Evolutionary conservation across 1,140 invertebrate species (phyloP).

Genomic region (Drosophila hydei): DNA sequence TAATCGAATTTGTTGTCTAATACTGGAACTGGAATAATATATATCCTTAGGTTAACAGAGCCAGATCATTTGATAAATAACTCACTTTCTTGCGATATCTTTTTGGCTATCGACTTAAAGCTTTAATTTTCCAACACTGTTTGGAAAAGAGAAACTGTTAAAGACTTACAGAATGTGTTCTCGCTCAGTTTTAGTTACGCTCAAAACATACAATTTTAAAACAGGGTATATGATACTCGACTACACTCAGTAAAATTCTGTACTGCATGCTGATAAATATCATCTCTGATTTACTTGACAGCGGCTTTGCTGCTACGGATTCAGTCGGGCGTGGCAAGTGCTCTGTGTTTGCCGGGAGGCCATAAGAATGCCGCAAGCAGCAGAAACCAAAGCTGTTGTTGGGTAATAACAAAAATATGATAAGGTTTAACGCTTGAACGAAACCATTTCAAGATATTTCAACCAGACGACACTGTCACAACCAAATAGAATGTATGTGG

Average conservation of each 20-base stretch:
- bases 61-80: too few species aligned
- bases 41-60: too few species aligned
- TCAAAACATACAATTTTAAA: not conserved
- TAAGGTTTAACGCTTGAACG: constrained; percentile 53
- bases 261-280: constrained; percentile 56
- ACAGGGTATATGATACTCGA: constrained; percentile 1
- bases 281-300: constrained; percentile 71
- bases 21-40: too few species aligned
- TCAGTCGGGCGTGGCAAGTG: constrained; percentile 52
- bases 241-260: constrained; percentile 8
- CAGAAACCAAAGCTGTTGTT: constrained; percentile 53
- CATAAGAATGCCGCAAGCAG: constrained; percentile 56
- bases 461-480: constrained; percentile 38
- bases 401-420: constrained; percentile 75
- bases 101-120: too few species aligned
- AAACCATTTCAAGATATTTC: constrained; percentile 26
- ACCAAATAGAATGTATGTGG: constrained; percentile 9
- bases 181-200: too few species aligned
- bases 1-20: too few species aligned
- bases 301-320: constrained; percentile 26
- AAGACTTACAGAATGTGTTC: too few species aligned
- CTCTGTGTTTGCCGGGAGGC: constrained; percentile 43
- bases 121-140: too few species aligned
- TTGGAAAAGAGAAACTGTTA: too few species aligned
- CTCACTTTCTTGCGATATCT: too few species aligned